phyloP scores from a whole-genome alignment of 2,888 invertebrate genomes.

The Eurytoma californica region DNA sequence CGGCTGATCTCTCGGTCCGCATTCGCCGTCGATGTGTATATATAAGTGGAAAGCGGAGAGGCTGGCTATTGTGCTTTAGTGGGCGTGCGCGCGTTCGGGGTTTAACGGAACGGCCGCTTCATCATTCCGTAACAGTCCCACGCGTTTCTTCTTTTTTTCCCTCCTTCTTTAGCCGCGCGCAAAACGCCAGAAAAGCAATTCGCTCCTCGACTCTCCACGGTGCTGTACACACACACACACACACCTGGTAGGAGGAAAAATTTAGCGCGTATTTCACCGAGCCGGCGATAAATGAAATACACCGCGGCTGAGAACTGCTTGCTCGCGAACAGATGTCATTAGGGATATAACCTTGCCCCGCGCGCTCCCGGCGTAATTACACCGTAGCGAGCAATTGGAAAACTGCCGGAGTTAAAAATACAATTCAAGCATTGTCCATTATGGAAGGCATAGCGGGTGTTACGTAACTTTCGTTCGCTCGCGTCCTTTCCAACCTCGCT shows the following conservation, averaged over 20 bases:
- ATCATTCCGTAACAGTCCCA: neutral
- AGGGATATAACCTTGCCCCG: neutral
- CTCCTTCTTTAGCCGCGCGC: neutral
- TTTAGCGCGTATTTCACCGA: too few species aligned
- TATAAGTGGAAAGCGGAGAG: neutral
- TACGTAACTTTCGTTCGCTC: neutral
- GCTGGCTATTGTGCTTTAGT: neutral
- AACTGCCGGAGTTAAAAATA: neutral
- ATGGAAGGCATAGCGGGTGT: neutral
- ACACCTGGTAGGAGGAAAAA: neutral
- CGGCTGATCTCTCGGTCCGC: neutral
- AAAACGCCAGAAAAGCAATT: neutral
- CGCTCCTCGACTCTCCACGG: neutral
- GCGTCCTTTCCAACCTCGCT: too few species aligned
- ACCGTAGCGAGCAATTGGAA: neutral
- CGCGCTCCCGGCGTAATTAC: neutral
- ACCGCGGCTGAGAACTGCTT: neutral
- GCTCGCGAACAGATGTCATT: conserved; percentile 15
- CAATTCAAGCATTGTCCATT: conserved; percentile 2
- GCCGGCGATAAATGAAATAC: too few species aligned
- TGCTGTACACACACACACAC: neutral
- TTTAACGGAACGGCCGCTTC: neutral
- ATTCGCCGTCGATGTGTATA: neutral
- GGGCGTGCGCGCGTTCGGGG: neutral
- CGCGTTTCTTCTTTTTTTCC: neutral